Conservation (phyloP, 53 echinoderm and acorn worm species). For the Antedon mediterranea region DNA sequence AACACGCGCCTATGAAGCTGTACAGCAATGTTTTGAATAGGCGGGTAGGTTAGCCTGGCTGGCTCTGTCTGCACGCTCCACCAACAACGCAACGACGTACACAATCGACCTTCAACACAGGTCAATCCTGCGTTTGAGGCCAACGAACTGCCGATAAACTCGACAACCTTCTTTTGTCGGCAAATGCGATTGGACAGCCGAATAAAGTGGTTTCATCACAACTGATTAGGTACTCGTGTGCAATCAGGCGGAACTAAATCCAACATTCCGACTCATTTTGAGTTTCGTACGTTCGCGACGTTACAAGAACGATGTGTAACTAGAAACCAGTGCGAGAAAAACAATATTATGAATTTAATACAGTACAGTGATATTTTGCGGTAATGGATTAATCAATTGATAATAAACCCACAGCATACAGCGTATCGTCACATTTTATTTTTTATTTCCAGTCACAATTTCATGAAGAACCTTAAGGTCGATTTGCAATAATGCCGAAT, state of each 20-base stretch:
- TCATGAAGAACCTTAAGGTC: neutral
- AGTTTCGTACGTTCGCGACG: neutral
- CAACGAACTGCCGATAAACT: neutral
- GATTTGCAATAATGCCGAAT: neutral
- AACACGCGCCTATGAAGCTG: neutral
- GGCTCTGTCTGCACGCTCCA: neutral
- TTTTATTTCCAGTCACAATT: neutral
- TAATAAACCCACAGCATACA: neutral
- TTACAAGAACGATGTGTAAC: neutral
- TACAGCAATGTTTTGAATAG: neutral
- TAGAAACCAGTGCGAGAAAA: neutral
- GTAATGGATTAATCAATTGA: neutral
- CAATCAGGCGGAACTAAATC: neutral
- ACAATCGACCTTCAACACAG: neutral
- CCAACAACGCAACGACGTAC: neutral
- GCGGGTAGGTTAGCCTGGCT: neutral
- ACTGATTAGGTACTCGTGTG: neutral
- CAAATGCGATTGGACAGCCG: neutral
- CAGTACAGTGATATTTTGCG: neutral
- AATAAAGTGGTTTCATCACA: conserved; percentile 1
- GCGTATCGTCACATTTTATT: neutral
- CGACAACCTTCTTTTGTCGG: conserved; percentile 1
- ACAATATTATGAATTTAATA: neutral
- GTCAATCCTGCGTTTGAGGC: neutral
- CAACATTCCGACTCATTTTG: neutral